Base-by-base conservation (phyloP, 92 coral and sea anemone species). In the Phenganax marumi region DNA sequence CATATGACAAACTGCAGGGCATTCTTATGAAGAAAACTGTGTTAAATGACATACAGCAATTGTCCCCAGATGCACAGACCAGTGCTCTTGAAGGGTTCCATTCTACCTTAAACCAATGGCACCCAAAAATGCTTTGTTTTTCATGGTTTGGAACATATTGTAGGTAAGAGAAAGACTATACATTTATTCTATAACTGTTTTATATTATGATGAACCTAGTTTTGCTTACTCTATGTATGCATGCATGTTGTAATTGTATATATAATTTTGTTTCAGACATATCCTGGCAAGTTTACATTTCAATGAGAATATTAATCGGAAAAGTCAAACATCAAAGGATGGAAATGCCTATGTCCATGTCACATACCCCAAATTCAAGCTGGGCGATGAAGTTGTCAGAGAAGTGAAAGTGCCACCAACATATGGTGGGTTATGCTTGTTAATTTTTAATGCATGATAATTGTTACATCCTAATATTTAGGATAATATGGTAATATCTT, bases 131-230 rank as follows among this genome's bases (percentile, higher is more conserved):
- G 89, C 57, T 82, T n/a, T n/a, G n/a, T n/a, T n/a, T n/a, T n/a
- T n/a, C n/a, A n/a, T n/a, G n/a, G n/a, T n/a, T n/a, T n/a, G 89
- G 89, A 10, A 86, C 83, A 63, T 82, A 53, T 75, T 86, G 89
- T 69, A 82, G 87, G 89, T 81, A 16, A 8, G 46, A 49, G 60
- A 54, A 54, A 54, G 60, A 54, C 60, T 54, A 54, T 54, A 54
- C 60, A 54, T 54, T 54, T 54, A 54, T 54, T 54, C 60, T 54
- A 54, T 54, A 54, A 54, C 60, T 54, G 60, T 54, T 54, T 54
- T 54, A 54, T 54, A 54, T 54, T 54, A 54, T 54, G 10, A 54
- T 54, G n/a, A 54, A 54, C 60, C 60, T 54, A 54, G 60, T 54
- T 54, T 54, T 54, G 60, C 60, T 54, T 54, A 54, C 60, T 54